Evolutionary conservation across 2,797 vertebrate genomes (phyloP).

Genomic region (Helostoma temminkii): DNA sequence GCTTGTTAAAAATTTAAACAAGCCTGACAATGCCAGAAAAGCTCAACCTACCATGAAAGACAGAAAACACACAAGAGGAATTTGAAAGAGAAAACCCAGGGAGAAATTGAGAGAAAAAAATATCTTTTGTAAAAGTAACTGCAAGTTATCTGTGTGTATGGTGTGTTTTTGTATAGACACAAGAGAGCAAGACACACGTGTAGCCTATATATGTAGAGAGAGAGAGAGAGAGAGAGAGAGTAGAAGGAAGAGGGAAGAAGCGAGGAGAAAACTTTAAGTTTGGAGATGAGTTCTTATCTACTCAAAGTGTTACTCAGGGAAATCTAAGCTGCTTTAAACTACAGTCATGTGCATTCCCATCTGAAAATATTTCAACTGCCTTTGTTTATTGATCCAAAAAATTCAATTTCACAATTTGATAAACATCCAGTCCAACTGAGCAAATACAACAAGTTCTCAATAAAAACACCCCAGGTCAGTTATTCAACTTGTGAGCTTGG

Average conservation of each 20-base stretch:
- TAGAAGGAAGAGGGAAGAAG: too few species aligned
- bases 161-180: constrained; percentile 14
- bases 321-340: constrained; percentile 26
- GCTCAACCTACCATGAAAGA: constrained; percentile 79
- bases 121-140: constrained; percentile 34
- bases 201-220: constrained; percentile 1
- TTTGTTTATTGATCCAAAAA: constrained; percentile 68
- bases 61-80: constrained; percentile 67
- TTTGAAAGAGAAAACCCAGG: constrained; percentile 56
- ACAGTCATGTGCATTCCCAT: not conserved
- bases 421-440: constrained; percentile 56
- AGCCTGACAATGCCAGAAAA: constrained; percentile 79
- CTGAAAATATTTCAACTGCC: constrained; percentile 26
- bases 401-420: constrained; percentile 68
- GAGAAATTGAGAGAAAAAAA: constrained; percentile 40
- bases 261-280: constrained; percentile 17
- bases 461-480: constrained; percentile 23
- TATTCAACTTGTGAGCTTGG: constrained; percentile 19
- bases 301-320: constrained; percentile 23
- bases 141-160: constrained; percentile 24
- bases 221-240: not conserved
- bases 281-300: constrained; percentile 15
- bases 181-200: not conserved
- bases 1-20: constrained; percentile 84
- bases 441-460: constrained; percentile 43